Evolutionary conservation across 2,113 vertebrate species (phyloP), one percentile per base, ranked within the genome.

Genomic region (Sturnira hondurensis): DNA sequence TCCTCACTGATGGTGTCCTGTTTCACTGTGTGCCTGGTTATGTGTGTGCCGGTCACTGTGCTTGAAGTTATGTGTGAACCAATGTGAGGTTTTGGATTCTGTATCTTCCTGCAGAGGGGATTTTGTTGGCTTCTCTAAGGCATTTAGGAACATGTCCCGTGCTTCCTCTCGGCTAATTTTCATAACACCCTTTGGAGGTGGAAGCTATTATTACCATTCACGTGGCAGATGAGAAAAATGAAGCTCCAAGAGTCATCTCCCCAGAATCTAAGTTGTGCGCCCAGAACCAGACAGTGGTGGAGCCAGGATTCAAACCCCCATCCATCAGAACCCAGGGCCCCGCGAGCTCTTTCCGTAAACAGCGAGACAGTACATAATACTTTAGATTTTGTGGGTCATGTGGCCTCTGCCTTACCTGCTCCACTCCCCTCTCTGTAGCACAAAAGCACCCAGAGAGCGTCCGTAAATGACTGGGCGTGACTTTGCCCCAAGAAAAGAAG

Each of bases 381-480:
- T 16, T 50, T 12, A 86, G 68, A 31, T 22, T 38, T 26, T 26
- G 26, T 16, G 38, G 50, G n/a, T 20, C 47, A 52, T 52, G 0
- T 0, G 9, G 16, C 24, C 9, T 78, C 74, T 20, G 33, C 43
- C n/a, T 24, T 45, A 33, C 13, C 36, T 10, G 43, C 17, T 52
- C 58, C 56, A 4, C 58, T 67, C 73, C 73, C 45, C 41, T 20
- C 45, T 3, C 45, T 36, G 4, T 33, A 36, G 16, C 4, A 0
- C 0, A 65, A 15, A 58, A 45, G 33, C 24, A 33, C 17, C 45
- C 70, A 8, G 1, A 8, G 16, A 52, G 28, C 0, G 1, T 8
- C 16, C 15, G 0, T n/a, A 13, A 24, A 19, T 11, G 36, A 58
- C 58, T 31, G 36, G 10, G n/a, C 0, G 0, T 22, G 11, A 28